phyloP scores from a whole-genome alignment of 2,888 invertebrate species.

The Chrysolina oricalcia region DNA sequence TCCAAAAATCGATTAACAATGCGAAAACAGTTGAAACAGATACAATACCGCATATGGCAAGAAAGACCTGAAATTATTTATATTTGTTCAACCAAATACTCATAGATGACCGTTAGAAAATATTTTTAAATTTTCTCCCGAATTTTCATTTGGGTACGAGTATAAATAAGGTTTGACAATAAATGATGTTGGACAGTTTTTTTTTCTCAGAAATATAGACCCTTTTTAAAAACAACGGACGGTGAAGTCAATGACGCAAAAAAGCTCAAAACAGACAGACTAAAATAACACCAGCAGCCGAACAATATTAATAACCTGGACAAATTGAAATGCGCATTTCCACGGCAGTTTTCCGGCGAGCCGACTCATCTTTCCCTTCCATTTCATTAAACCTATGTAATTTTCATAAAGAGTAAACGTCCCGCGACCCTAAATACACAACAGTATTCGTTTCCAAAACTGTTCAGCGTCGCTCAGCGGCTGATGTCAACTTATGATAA shows the following conservation, averaged over 20 bases:
- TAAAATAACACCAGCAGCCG: neutral
- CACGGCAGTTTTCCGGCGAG: neutral
- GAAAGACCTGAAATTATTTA: too few species aligned
- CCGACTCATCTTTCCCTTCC: constrained; percentile 7
- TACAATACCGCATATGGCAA: too few species aligned
- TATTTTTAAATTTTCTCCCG: too few species aligned
- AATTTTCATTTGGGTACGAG: too few species aligned
- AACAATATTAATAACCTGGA: neutral
- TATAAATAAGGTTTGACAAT: too few species aligned
- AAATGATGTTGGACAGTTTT: too few species aligned
- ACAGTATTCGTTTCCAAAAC: constrained; percentile 13
- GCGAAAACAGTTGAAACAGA: too few species aligned
- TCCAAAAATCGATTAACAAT: too few species aligned
- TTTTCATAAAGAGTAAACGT: neutral
- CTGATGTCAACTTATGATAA: constrained; percentile 12
- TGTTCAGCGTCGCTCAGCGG: constrained; percentile 1
- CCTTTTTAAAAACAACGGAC: too few species aligned
- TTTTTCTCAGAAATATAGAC: too few species aligned
- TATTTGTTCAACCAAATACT: too few species aligned
- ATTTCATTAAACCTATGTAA: constrained; percentile 1
- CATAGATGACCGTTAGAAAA: too few species aligned
- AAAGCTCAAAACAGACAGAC: neutral
- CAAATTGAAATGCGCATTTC: neutral
- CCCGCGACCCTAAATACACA: neutral
- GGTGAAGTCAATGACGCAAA: neutral